A percentile compares a stretch with the other conserved stretches of the same genome.
These are phyloP conservation scores for Protobothrops mucrosquamatus DNA, from an alignment of 2,113 vertebrate genomes.

Conservation along the genomic window DNA sequence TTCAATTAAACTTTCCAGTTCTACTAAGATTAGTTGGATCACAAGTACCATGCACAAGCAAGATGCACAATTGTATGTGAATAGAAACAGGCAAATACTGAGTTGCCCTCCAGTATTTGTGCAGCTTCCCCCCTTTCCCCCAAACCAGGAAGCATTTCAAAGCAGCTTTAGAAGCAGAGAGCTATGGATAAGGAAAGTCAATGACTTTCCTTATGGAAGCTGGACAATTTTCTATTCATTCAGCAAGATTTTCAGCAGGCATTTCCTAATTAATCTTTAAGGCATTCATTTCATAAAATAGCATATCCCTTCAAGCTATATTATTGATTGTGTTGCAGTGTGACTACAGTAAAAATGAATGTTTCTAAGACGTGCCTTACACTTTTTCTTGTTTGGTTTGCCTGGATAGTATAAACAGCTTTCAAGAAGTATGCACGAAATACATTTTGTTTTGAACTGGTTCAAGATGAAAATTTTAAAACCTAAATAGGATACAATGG, in stretches of 20 bases:
- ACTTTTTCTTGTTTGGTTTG: neutral
- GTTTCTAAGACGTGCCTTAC: neutral
- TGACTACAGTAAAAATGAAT: conserved; percentile 1
- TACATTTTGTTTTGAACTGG: neutral
- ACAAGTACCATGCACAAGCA: neutral
- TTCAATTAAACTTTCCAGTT: neutral
- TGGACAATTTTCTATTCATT: neutral
- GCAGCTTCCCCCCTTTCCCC: too few species aligned
- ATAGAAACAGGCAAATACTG: neutral
- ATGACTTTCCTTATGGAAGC: neutral
- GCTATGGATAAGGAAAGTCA: neutral
- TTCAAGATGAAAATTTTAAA: neutral
- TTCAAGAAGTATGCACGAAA: neutral
- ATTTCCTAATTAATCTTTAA: neutral
- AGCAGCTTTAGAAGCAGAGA: neutral
- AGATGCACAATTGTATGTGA: neutral
- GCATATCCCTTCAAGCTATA: neutral
- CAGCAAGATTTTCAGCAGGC: neutral
- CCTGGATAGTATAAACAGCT: neutral
- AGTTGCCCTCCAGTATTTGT: neutral
- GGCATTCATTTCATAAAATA: neutral
- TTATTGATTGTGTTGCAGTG: conserved; percentile 17
- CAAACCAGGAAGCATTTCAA: neutral
- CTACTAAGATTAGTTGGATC: neutral
- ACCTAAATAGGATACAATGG: neutral